A percentile compares a stretch with the other conserved stretches of the same genome.
Conservation (phyloP, 2,113 vertebrate species). For the Calypte anna region DNA sequence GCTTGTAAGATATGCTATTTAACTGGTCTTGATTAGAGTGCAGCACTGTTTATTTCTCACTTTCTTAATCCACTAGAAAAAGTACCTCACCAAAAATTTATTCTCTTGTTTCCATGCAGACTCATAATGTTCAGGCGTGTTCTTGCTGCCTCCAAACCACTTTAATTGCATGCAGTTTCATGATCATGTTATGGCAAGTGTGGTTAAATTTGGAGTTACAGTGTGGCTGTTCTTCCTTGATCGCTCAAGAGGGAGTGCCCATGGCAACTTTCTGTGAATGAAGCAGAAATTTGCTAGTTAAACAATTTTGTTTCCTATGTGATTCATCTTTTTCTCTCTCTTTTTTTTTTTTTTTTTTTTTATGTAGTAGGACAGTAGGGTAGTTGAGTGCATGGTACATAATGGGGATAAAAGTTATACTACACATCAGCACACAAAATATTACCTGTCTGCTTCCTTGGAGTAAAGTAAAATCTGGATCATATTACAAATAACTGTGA, state of each 20-base stretch:
- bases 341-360: background rate
- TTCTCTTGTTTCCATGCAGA: slow-evolving; percentile 47
- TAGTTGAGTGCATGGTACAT: background rate
- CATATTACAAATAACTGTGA: background rate
- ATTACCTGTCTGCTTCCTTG: background rate
- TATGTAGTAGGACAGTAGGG: background rate
- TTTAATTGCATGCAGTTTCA: slow-evolving; percentile 59
- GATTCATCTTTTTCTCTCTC: background rate
- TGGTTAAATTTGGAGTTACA: slow-evolving; percentile 43
- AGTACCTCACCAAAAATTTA: slow-evolving; percentile 25
- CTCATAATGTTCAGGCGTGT: slow-evolving; percentile 58
- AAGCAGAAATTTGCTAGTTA: slow-evolving; percentile 40
- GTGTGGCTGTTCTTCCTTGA: background rate
- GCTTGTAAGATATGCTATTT: background rate
- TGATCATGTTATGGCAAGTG: slow-evolving; percentile 68
- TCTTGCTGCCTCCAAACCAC: slow-evolving; percentile 26
- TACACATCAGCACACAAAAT: background rate
- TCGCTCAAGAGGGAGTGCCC: background rate
- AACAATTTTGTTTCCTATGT: slow-evolving; percentile 40
- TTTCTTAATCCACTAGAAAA: background rate
- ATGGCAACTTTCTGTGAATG: slow-evolving; percentile 46
- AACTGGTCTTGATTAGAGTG: background rate
- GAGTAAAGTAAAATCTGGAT: background rate
- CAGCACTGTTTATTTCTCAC: background rate
- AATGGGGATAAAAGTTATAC: background rate